A percentile compares a stretch with the other conserved stretches of the same genome.
phyloP scores from a whole-genome alignment of 2,888 invertebrate genomes.

The Melieria omissa region DNA sequence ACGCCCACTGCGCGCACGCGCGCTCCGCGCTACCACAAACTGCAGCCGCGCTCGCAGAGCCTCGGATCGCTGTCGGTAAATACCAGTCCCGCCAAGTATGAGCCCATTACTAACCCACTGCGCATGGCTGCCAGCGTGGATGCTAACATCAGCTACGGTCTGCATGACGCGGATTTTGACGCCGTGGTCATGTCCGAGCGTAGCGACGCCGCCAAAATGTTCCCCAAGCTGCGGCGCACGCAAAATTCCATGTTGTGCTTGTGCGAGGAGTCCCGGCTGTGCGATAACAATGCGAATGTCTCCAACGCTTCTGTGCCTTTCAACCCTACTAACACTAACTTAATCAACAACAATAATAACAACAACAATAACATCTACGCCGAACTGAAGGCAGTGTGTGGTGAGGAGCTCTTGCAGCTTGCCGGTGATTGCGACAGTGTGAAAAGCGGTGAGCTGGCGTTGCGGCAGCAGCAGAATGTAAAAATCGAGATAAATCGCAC shows the following conservation, averaged over 20 bases:
- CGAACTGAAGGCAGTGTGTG: constrained; percentile 49
- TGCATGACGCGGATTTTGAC: constrained; percentile 53
- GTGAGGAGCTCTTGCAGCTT: constrained; percentile 12
- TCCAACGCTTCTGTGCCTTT: constrained; percentile 32
- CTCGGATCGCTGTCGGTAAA: constrained; percentile 67
- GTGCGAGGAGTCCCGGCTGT: constrained; percentile 48
- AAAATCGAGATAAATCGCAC: constrained; percentile 57
- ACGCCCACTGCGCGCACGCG: constrained; percentile 58
- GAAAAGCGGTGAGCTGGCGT: constrained; percentile 44
- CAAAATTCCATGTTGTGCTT: constrained; percentile 62
- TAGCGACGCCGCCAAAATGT: constrained; percentile 46
- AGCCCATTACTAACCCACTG: constrained; percentile 62
- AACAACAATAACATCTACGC: constrained; percentile 62
- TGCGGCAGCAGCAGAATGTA: constrained; percentile 46
- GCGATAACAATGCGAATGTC: constrained; percentile 30
- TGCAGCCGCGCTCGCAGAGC: constrained; percentile 64
- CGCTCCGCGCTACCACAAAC: constrained; percentile 53
- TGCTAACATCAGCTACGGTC: constrained; percentile 49
- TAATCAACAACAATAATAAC: constrained; percentile 46
- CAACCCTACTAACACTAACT: constrained; percentile 45
- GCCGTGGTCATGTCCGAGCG: constrained; percentile 51
- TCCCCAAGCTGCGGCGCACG: constrained; percentile 59
- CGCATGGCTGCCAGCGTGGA: constrained; percentile 63
- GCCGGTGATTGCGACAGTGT: constrained; percentile 43
- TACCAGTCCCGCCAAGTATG: constrained; percentile 59